Evolutionary conservation across 2,888 invertebrate species (phyloP), one percentile per base, ranked within the genome.

Genomic region (Ophion slaviceki): DNA sequence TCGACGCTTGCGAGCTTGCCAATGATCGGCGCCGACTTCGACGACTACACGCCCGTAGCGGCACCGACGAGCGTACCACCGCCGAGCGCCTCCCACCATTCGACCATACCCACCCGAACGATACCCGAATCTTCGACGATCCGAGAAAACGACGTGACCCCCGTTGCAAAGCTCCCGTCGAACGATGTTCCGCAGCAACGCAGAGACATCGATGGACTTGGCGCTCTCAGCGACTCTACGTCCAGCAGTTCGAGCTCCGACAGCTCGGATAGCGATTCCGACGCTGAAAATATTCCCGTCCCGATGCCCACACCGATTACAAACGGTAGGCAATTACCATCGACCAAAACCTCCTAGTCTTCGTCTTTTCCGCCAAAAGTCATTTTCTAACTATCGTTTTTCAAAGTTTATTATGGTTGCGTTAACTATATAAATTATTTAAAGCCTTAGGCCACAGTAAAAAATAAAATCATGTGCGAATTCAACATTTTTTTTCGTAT

Each of bases 1-100:
- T 96, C 96, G 88, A 96, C 96, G 10, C 94, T 96, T 87, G 97
- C 97, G 88, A 97, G 96, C 89, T 95, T 96, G 87, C 97, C 97
- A 7, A 96, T 97, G 96, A 97, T 97, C 88, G 96, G 96, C 67
- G 94, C 96, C 84, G 96, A 96, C 92, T 96, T 96, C 89, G 94
- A 93, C 84, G 93, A 94, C 81, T 93, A 91, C 81, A 93, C 89
- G 86, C 88, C 89, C 17, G 47, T 86, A 66, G 80, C 87, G 24
- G 82, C 88, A 89, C 89, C 84, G 89, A 90, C 89, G 85, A 88
- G 86, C 82, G 88, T 66, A 91, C 67, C 86, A 75, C 76, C 85
- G 3, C 82, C 86, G 20, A 80, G 28, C 45, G 83, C 80, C 4
- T 86, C 83, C 59, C 81, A 86, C 10, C 83, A 83, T 20, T 83